These are phyloP conservation scores for Drepana arcuata DNA, from an alignment of 1,140 invertebrate genomes.

Conservation along the genomic window DNA sequence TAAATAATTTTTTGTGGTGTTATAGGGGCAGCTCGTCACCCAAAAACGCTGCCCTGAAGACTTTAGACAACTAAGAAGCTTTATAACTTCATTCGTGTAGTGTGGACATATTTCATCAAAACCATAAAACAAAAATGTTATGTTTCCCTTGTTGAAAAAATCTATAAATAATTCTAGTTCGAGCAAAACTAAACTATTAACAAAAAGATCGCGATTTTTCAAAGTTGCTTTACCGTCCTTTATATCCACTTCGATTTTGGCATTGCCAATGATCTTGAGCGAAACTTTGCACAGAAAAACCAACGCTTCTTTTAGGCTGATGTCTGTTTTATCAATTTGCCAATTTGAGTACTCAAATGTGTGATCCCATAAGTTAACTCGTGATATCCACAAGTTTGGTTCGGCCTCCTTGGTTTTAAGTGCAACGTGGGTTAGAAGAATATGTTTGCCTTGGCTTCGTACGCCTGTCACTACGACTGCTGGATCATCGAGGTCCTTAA, in stretches of 20 bases:
- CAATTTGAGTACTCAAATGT: slow-evolving; percentile 3
- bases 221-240: background rate
- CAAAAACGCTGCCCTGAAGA: slow-evolving; percentile 5
- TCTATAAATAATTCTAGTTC: slow-evolving; percentile 14
- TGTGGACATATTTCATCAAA: slow-evolving; percentile 12
- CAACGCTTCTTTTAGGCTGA: background rate
- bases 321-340: background rate
- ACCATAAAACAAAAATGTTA: slow-evolving; percentile 16
- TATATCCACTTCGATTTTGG: background rate
- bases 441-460: slow-evolving; percentile 14
- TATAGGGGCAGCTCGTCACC: slow-evolving; percentile 7
- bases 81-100: slow-evolving; percentile 6
- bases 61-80: slow-evolving; percentile 6
- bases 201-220: too few relatives aligned
- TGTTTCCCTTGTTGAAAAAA: slow-evolving; percentile 9
- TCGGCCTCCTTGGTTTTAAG: slow-evolving; percentile 11
- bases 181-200: slow-evolving; percentile 3
- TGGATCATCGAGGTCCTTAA: slow-evolving; percentile 9
- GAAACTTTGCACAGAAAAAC: slow-evolving; percentile 7
- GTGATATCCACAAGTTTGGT: slow-evolving; percentile 7
- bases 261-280: slow-evolving; percentile 5
- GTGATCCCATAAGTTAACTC: slow-evolving; percentile 5
- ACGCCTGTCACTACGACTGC: slow-evolving; percentile 6
- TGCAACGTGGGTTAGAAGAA: slow-evolving; percentile 10
- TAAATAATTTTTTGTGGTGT: background rate